These are phyloP conservation scores for Nothobranchius furzeri DNA, from an alignment of 2,113 vertebrate genomes.

Conservation along the genomic window DNA sequence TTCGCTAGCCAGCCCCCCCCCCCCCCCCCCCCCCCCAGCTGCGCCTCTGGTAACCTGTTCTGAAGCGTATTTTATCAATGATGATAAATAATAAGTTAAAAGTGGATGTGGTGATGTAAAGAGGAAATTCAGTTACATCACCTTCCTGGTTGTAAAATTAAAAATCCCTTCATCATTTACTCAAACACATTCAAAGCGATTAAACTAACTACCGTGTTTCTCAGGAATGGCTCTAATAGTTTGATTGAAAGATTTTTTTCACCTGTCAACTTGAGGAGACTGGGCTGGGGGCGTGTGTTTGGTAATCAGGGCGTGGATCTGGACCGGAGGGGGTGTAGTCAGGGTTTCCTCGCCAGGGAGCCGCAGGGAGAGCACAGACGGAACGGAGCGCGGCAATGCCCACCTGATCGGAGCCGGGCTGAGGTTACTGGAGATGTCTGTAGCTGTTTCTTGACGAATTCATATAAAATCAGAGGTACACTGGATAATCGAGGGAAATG, in stretches of 20 bases:
- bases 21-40: too few species aligned
- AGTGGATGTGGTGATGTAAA: too few species aligned
- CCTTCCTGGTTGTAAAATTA: too few species aligned
- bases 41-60: too few species aligned
- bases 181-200: too few species aligned
- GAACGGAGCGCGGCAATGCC: conserved; percentile 8
- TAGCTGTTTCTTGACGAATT: too few species aligned
- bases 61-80: too few species aligned
- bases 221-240: conserved; percentile 28
- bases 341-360: conserved; percentile 36
- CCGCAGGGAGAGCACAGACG: conserved; percentile 39
- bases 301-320: conserved; percentile 72
- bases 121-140: too few species aligned
- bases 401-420: background rate
- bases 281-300: conserved; percentile 53
- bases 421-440: background rate
- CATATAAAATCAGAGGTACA: background rate
- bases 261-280: background rate
- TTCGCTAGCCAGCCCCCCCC: too few species aligned
- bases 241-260: conserved; percentile 4
- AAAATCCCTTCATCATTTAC: too few species aligned
- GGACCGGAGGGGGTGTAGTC: conserved; percentile 28
- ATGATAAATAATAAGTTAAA: too few species aligned
- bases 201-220: background rate
- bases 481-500: conserved; percentile 10